Evolutionary conservation across 2,888 invertebrate species (phyloP).

Genomic region (Polylopha cassiicola): DNA sequence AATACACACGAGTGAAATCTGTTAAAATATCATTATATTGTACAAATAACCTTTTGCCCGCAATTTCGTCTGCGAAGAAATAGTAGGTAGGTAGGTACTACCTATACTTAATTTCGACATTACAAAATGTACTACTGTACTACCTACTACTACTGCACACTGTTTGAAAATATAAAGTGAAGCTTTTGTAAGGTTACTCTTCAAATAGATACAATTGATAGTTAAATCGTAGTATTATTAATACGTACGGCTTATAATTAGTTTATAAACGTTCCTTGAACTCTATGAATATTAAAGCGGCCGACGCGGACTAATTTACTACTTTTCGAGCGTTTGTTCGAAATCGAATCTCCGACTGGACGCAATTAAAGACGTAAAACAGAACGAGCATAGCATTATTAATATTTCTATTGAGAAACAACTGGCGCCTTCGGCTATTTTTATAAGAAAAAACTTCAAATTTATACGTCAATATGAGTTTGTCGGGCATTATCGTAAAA

Average conservation of each 20-base stretch:
- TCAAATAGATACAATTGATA: too few species aligned
- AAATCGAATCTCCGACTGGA: conserved; percentile 41
- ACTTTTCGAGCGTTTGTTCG: conserved; percentile 47
- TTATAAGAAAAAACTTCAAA: conserved; percentile 53
- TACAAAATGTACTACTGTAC: neutral
- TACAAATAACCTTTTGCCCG: too few species aligned
- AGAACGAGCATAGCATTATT: conserved; percentile 64
- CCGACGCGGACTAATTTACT: conserved; percentile 72
- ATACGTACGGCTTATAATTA: conserved; percentile 70
- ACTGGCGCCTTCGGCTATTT: conserved; percentile 69
- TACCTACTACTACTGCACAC: neutral
- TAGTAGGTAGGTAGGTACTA: conserved; percentile 1
- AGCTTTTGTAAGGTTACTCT: conserved; percentile 3
- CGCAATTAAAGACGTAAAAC: conserved; percentile 68
- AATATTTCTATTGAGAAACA: conserved; percentile 49
- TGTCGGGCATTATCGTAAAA: conserved; percentile 72
- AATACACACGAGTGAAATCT: too few species aligned
- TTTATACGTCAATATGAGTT: conserved; percentile 72
- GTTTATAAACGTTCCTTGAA: conserved; percentile 71
- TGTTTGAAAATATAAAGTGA: neutral
- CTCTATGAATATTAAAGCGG: conserved; percentile 75
- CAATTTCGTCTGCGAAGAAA: too few species aligned
- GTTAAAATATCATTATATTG: too few species aligned
- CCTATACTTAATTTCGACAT: neutral
- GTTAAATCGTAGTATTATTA: conserved; percentile 44